phyloP scores from a whole-genome alignment of 1,140 invertebrate genomes.

The Camponotus floridanus region DNA sequence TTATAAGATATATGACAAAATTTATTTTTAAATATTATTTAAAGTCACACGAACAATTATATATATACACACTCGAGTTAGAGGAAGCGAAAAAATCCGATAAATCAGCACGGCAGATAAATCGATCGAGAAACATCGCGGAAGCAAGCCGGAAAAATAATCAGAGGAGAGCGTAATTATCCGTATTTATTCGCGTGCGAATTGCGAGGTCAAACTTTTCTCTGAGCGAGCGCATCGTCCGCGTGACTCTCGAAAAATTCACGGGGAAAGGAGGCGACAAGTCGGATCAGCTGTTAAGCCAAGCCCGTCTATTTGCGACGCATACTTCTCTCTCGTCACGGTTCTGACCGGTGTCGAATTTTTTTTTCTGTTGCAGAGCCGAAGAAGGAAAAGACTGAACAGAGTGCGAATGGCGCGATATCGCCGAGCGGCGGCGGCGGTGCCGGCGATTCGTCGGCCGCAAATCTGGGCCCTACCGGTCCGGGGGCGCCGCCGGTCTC shows the following conservation, averaged over 20 bases:
- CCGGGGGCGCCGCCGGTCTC: conserved; percentile 73
- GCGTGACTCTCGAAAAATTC: not conserved
- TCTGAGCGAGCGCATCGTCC: conserved; percentile 40
- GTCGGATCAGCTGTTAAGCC: conserved; percentile 1
- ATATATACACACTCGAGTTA: no score
- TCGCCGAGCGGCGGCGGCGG: conserved; percentile 85
- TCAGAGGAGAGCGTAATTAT: not conserved
- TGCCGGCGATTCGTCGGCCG: conserved; percentile 85
- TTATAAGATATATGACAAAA: not conserved
- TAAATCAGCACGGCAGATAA: not conserved
- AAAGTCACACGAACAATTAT: not conserved
- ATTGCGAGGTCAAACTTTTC: conserved; percentile 38
- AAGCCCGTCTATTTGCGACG: not conserved
- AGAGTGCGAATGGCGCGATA: conserved; percentile 89
- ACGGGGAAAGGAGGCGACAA: not conserved
- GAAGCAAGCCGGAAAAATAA: not conserved
- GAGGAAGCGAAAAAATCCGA: not conserved
- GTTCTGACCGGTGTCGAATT: conserved; percentile 66
- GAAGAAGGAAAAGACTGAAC: conserved; percentile 96
- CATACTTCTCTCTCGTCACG: conserved; percentile 30
- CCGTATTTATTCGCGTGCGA: not conserved
- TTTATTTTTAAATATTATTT: not conserved
- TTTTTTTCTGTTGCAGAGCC: conserved; percentile 90
- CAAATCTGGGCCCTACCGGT: conserved; percentile 84
- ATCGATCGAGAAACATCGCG: conserved; percentile 7